Evolutionary conservation across 1,140 invertebrate species (phyloP).

Genomic region (Heliconius eleuchia): DNA sequence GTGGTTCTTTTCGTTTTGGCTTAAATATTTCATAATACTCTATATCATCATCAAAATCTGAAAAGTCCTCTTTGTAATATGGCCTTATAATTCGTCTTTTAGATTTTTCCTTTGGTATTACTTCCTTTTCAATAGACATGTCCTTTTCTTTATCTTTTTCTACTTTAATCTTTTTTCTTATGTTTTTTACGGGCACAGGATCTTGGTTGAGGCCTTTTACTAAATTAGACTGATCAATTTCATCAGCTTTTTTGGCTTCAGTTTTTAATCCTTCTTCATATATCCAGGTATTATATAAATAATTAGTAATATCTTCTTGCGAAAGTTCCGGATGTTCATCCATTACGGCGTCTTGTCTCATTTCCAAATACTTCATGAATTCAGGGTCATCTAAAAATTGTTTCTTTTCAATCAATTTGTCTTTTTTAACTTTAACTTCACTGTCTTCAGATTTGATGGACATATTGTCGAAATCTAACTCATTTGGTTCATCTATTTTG

Average conservation of each 20-base stretch:
- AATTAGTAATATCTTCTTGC: slow-evolving; percentile 76
- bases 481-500: slow-evolving; percentile 19
- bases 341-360: slow-evolving; percentile 76
- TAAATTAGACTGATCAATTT: slow-evolving; percentile 55
- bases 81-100: slow-evolving; percentile 58
- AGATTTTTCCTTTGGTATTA: slow-evolving; percentile 60
- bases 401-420: slow-evolving; percentile 37
- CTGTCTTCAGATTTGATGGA: slow-evolving; percentile 61
- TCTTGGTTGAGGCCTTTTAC: slow-evolving; percentile 65
- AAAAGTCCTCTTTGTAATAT: slow-evolving; percentile 68
- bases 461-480: slow-evolving; percentile 55
- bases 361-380: slow-evolving; percentile 81
- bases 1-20: slow-evolving; percentile 35
- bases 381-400: slow-evolving; percentile 60
- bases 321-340: slow-evolving; percentile 80
- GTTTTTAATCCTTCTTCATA: slow-evolving; percentile 73
- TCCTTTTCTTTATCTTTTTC: slow-evolving; percentile 48
- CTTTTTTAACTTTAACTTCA: slow-evolving; percentile 44
- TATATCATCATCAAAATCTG: slow-evolving; percentile 63
- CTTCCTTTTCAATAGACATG: slow-evolving; percentile 33
- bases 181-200: slow-evolving; percentile 45
- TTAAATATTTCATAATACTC: slow-evolving; percentile 62
- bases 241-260: slow-evolving; percentile 61
- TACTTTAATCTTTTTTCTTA: slow-evolving; percentile 53
- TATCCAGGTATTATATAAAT: slow-evolving; percentile 81